Evolutionary conservation across 2,797 vertebrate genomes (phyloP).

Genomic region (Xerus rutilus): DNA sequence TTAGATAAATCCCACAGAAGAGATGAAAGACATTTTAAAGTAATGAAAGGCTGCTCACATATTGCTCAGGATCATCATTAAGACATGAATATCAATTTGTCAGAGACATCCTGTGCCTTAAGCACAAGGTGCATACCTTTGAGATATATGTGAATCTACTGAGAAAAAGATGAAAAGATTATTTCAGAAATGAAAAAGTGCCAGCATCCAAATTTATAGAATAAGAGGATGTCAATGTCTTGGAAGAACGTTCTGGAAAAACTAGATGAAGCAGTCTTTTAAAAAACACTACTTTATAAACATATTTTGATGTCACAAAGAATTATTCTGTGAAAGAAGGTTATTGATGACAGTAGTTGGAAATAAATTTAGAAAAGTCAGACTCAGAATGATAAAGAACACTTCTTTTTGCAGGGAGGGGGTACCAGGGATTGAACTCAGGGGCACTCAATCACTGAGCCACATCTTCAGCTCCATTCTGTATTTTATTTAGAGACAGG

Average conservation of each 20-base stretch:
- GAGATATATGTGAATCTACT: not conserved
- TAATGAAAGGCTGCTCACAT: not conserved
- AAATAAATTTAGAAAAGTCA: not conserved
- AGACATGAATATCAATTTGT: conserved; percentile 53
- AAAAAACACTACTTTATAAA: not conserved
- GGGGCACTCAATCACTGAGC: too few relatives aligned
- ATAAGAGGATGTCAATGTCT: not conserved
- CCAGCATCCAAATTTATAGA: not conserved
- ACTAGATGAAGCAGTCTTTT: not conserved
- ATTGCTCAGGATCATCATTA: conserved; percentile 36
- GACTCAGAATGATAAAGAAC: not conserved
- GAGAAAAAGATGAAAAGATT: conserved; percentile 27
- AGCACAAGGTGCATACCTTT: not conserved
- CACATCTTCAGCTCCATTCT: too few relatives aligned
- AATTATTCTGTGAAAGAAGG: not conserved
- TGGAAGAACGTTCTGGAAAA: not conserved
- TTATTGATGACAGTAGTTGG: not conserved
- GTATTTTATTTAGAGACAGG: too few relatives aligned
- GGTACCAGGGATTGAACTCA: too few relatives aligned
- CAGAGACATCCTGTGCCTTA: not conserved
- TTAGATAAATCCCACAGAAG: conserved; percentile 31
- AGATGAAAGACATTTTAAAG: conserved; percentile 51
- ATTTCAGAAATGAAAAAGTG: not conserved
- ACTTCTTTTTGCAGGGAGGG: not conserved
- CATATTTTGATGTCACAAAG: not conserved